Evolutionary conservation across 1,140 invertebrate genomes (phyloP).

Genomic region (Thrips palmi): DNA sequence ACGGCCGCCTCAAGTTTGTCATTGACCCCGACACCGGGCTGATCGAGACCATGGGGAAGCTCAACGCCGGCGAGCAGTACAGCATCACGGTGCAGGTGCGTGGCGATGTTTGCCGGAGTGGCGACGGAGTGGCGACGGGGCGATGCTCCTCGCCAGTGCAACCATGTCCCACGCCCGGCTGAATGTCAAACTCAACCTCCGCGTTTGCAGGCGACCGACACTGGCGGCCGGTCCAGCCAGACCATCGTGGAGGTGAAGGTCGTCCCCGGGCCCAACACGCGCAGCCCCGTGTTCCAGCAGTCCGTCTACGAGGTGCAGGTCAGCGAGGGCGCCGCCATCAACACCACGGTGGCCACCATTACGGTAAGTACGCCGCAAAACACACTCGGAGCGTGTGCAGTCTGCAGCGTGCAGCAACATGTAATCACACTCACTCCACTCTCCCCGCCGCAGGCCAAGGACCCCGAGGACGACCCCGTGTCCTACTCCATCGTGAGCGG

Average conservation of each 20-base stretch:
- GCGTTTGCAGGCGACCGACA: slow-evolving; percentile 24
- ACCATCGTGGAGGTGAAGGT: slow-evolving; percentile 68
- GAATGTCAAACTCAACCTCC: no score
- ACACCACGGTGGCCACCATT: slow-evolving; percentile 58
- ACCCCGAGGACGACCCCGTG: slow-evolving; percentile 76
- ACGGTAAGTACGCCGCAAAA: slow-evolving; percentile 28
- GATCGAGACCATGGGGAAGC: slow-evolving; percentile 37
- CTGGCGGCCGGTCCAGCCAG: slow-evolving; percentile 32
- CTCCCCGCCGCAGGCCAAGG: slow-evolving; percentile 53
- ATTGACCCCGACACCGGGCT: slow-evolving; percentile 63
- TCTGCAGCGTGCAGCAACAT: no score
- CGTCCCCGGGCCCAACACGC: slow-evolving; percentile 65
- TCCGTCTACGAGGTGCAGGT: slow-evolving; percentile 67
- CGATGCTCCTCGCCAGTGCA: background rate
- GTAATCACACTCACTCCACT: no score
- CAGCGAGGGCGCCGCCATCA: slow-evolving; percentile 69
- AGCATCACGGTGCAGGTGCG: slow-evolving; percentile 69
- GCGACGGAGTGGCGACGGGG: slow-evolving; percentile 13
- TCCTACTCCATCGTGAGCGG: slow-evolving; percentile 69
- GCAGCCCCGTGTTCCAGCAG: slow-evolving; percentile 61
- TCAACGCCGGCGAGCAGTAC: slow-evolving; percentile 73
- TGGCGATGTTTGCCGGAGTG: slow-evolving; percentile 45
- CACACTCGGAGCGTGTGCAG: no score
- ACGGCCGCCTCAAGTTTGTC: slow-evolving; percentile 65
- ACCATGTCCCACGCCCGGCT: no score